Percentiles rank a stretch among this genome's conserved stretches.
Conservation (phyloP, 2,888 invertebrate genomes). For the Parochlus steinenii region DNA sequence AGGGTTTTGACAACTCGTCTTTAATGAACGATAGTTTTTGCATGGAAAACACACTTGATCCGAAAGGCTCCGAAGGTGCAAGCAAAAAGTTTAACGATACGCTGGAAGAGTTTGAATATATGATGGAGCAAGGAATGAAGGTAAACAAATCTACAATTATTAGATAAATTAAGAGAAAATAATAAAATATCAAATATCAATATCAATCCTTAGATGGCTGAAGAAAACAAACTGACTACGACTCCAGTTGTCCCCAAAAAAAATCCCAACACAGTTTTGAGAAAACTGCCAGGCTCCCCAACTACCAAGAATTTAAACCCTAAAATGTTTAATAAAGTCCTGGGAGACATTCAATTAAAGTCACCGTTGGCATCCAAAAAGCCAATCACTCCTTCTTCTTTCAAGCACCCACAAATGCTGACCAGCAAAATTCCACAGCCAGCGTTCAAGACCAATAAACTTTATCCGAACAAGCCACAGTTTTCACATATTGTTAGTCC, state of each 20-base stretch:
- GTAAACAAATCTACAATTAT: too few relatives aligned
- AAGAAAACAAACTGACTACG: too few relatives aligned
- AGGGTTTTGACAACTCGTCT: too few relatives aligned
- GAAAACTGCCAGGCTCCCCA: not conserved
- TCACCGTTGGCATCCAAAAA: too few relatives aligned
- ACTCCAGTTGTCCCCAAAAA: not conserved
- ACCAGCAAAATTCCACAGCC: not conserved
- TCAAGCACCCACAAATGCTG: slow-evolving; percentile 2
- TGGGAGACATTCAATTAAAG: too few relatives aligned
- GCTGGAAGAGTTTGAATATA: slow-evolving; percentile 5
- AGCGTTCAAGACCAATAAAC: not conserved
- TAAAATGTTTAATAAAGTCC: too few relatives aligned
- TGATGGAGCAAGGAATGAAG: slow-evolving; percentile 3
- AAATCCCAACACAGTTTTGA: not conserved
- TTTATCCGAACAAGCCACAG: not conserved
- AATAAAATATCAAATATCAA: too few relatives aligned
- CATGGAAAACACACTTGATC: not conserved
- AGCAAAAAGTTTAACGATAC: slow-evolving; percentile 4
- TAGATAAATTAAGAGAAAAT: too few relatives aligned
- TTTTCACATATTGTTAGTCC: slow-evolving; percentile 5
- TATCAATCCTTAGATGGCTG: not conserved
- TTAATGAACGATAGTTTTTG: not conserved
- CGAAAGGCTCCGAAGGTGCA: not conserved
- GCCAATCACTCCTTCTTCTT: not conserved
- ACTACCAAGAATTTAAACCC: not conserved